Base-by-base conservation (phyloP, 2,113 vertebrate genomes). In the Smithornis capensis region DNA sequence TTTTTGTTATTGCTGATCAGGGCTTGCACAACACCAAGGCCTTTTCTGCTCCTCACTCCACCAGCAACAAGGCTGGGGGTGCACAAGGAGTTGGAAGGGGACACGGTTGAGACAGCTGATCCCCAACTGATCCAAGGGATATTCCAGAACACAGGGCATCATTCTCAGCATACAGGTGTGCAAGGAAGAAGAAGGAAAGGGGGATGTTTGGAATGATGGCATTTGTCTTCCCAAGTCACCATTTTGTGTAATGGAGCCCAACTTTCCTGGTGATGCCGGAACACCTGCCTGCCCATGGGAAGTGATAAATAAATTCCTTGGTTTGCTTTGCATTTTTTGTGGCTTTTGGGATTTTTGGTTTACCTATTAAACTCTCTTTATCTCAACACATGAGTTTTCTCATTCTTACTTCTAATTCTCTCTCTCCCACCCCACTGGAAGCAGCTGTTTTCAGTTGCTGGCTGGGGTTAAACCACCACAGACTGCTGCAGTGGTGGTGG, bases 161-260 rank as follows among this genome's bases (percentile, higher is more conserved):
- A 19, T 79, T 11, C 52, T 56, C 40, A 44, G 25, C 38, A 44
- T 56, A 35, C 45, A 45, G 19, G 35, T 33, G 13, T 57, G 17
- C 53, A 14, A 18, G 33, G 24, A 67, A 50, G 25, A 80, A 40
- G 31, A 23, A 35, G 40, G n/a, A 40, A 55, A 14, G 31, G 12
- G 18, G 12, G 19, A 33, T 31, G 10, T 47, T 40, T 25, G 25
- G 12, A 65, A 57, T 47, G 7, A 40, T 0, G 1, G 3, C 3
- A 23, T 37, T 86, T 55, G 2, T 55, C 29, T 74, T 31, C 53
- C 52, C 45, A 67, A 47, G 45, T 28, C 60, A 42, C 31, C 14
- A n/a, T 40, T 27, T 35, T 10, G 3, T 5, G 6, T 31, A n/a
- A 53, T 24, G 14, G 45, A 60, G 25, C 10, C 19, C 14, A 13